Evolutionary conservation across 2,888 invertebrate genomes (phyloP).

Genomic region (Sarcophaga caerulescens): DNA sequence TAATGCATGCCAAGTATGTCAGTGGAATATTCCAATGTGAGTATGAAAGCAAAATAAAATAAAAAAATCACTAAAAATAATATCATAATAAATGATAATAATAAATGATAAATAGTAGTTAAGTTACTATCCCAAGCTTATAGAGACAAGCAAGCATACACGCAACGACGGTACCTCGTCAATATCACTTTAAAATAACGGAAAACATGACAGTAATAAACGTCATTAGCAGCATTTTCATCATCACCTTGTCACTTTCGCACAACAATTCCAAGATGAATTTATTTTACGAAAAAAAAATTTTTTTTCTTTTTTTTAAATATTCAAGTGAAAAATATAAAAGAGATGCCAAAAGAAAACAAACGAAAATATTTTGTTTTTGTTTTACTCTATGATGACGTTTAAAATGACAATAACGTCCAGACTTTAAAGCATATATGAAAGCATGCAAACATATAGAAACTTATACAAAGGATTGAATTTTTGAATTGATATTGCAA

Average conservation of each 20-base stretch:
- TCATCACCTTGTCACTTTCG: slow-evolving; percentile 1
- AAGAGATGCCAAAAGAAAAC: not conserved
- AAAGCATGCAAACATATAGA: no score
- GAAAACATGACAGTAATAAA: not conserved
- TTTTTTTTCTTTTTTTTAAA: no score
- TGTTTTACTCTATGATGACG: not conserved
- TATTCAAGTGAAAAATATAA: not conserved
- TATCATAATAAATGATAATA: not conserved
- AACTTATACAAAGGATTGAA: no score
- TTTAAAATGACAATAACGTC: not conserved
- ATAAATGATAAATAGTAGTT: not conserved
- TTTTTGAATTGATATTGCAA: no score
- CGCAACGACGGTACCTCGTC: not conserved
- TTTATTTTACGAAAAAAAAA: not conserved
- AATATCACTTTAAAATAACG: not conserved
- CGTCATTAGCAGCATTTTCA: slow-evolving; percentile 5
- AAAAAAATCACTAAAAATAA: not conserved
- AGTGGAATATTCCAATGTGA: slow-evolving; percentile 57
- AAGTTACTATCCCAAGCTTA: not conserved
- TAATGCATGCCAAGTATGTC: slow-evolving; percentile 54
- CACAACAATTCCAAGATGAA: not conserved
- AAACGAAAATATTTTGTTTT: not conserved
- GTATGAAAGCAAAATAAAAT: not conserved
- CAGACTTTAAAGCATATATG: no score
- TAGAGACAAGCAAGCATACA: not conserved